Conservation (phyloP, 2,888 invertebrate species). For the Spilosoma lubricipeda region DNA sequence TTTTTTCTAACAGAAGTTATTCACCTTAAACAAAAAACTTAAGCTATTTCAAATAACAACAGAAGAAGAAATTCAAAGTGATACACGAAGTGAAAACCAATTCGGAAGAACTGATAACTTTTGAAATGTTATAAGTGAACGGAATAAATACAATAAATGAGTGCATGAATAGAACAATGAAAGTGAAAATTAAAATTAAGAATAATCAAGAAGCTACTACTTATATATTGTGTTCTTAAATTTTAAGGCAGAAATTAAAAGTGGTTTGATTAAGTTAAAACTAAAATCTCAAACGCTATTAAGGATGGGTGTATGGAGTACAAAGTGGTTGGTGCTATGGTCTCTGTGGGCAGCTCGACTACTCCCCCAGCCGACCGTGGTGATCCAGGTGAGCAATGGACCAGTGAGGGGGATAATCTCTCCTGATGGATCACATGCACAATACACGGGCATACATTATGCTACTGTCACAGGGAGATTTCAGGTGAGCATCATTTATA, state of each 20-base stretch:
- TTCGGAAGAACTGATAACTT: too few species aligned
- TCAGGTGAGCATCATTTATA: conserved; percentile 57
- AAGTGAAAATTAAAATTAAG: neutral
- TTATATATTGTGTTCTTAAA: neutral
- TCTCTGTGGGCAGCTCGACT: conserved; percentile 73
- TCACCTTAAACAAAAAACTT: neutral
- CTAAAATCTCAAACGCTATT: neutral
- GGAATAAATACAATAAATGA: neutral
- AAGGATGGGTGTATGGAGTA: conserved; percentile 11
- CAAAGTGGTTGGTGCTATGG: conserved; percentile 75
- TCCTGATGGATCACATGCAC: conserved; percentile 62
- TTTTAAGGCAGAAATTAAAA: neutral
- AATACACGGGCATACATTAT: conserved; percentile 71
- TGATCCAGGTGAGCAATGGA: conserved; percentile 64
- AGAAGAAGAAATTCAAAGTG: neutral
- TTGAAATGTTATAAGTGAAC: too few species aligned
- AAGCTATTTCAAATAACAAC: neutral
- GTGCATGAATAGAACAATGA: neutral
- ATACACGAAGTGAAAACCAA: neutral
- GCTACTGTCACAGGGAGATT: conserved; percentile 67
- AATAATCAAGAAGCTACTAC: neutral
- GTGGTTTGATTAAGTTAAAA: neutral
- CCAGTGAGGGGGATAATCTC: conserved; percentile 64
- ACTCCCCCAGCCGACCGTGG: conserved; percentile 68
- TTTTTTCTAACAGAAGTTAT: neutral